Conservation (phyloP, 1,140 invertebrate genomes). For the Tetramorium parvispinum region DNA sequence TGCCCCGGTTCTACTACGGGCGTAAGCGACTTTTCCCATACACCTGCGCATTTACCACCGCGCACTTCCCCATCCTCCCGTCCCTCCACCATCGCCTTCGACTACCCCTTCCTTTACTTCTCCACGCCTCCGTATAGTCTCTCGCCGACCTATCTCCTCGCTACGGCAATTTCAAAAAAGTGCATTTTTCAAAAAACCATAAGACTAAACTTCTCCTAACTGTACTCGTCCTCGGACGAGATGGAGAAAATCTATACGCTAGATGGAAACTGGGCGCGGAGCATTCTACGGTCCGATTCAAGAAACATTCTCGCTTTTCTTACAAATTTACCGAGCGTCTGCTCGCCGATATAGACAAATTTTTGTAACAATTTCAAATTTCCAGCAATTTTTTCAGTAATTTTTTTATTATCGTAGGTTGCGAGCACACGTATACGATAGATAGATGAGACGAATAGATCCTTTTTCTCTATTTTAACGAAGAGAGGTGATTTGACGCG, state of each 20-base stretch:
- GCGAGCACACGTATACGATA: too few species aligned
- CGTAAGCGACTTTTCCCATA: slow-evolving; percentile 68
- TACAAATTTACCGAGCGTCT: neutral
- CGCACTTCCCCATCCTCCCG: slow-evolving; percentile 32
- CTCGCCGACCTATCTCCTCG: slow-evolving; percentile 55
- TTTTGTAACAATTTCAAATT: neutral
- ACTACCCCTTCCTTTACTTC: slow-evolving; percentile 10
- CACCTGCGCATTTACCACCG: slow-evolving; percentile 68
- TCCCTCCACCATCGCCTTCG: slow-evolving; percentile 30
- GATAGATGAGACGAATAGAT: neutral
- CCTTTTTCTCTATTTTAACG: neutral
- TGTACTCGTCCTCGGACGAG: slow-evolving; percentile 68
- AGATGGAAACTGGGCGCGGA: slow-evolving; percentile 58
- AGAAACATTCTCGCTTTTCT: slow-evolving; percentile 39
- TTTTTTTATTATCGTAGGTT: neutral
- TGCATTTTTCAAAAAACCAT: slow-evolving; percentile 74
- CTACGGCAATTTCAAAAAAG: slow-evolving; percentile 69
- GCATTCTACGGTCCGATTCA: slow-evolving; percentile 68
- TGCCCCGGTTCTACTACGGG: slow-evolving; percentile 47
- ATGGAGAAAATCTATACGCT: slow-evolving; percentile 79
- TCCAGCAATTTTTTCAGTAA: neutral
- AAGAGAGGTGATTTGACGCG: neutral
- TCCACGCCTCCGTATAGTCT: slow-evolving; percentile 52
- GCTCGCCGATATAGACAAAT: neutral
- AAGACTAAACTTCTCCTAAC: slow-evolving; percentile 73